Evolutionary conservation across 2,888 invertebrate genomes (phyloP), one percentile per base, ranked within the genome.

Genomic region (Diplazon laetatorius): DNA sequence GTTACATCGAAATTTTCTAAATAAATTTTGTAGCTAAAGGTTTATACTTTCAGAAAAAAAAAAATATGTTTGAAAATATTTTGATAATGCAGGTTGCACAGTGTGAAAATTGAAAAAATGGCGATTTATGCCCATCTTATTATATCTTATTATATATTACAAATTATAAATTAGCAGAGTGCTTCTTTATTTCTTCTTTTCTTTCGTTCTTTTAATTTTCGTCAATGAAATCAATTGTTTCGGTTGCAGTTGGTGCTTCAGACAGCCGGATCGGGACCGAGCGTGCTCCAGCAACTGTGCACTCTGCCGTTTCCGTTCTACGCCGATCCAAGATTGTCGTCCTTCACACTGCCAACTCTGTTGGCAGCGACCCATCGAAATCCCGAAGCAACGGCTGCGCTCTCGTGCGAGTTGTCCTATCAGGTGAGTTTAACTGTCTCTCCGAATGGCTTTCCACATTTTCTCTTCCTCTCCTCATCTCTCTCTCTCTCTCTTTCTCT

Each of bases 231-330:
- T n/a, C n/a, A n/a, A n/a, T 75, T 60, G 75, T 80, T 82, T 72
- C 78, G 84, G 68, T 92, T 93, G 4, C 92, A 95, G 95, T 93
- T 93, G 91, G 92, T 95, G 76, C 92, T 96, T 74, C 95, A 96
- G 86, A 94, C 95, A 46, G 89, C 89, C 35, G 96, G 96, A 2
- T 94, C 95, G 85, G 93, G 94, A 18, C 95, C 95, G 0, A 95
- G 96, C 44, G 96, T 96, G 57, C 93, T 97, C 20, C 97, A 96
- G 91, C 97, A 96, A 85, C 92, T 98, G 52, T 97, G 97, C 91
- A 94, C 94, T 0, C 91, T 97, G 83, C 97, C 97, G 0, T 96
- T 97, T 85, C 95, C 95, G 84, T 97, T 97, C 93, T 96, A 97
- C 91, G 95, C 96, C 57, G 95, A 96, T 73, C 94, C 94, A 30